Evolutionary conservation across 1,140 invertebrate species (phyloP), one percentile per base, ranked within the genome.

Genomic region (Trigoniulus corallinus): DNA sequence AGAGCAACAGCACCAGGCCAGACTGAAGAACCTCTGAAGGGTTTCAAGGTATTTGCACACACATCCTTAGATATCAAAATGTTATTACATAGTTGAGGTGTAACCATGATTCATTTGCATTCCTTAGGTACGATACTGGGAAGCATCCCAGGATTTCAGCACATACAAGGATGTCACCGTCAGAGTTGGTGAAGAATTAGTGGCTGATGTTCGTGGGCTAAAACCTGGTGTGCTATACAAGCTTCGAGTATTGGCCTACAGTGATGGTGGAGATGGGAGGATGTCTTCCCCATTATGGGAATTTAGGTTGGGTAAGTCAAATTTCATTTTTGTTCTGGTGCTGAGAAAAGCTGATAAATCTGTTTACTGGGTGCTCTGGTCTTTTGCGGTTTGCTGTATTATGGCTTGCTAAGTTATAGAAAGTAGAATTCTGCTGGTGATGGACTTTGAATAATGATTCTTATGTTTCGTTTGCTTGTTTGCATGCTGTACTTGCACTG

Each of bases 211-310:
- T 10, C 68, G 66, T 3, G 81, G 79, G 60, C 69, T 97, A 7
- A 79, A 80, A 3, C 84, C 85, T 1, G 88, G 85, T 21, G 61
- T 62, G 26, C 56, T 76, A 0, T 97, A 96, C 61, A 78, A 83
- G 57, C 72, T 97, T 59, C 73, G 93, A 64, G 87, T 97, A 0
- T 72, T 95, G 7, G 93, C 84, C 0, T 96, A 79, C 67, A 94
- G 88, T 23, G 81, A 84, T 56, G 93, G 92, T 24, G 93, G 93
- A 0, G 89, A 95, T 64, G 93, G 93, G 0, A 77, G 89, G 48
- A 94, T 94, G 87, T 94, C 89, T 43, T 94, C 88, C 54, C 91
- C 91, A 0, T 77, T 82, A 1, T 73, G 83, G 55, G 79, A 79
- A 56, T 92, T 94, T 55, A 57, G 63, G 42, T 56, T 72, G 52